Percentiles rank a stretch among this genome's conserved stretches.
Evolutionary conservation across 2,113 vertebrate genomes (phyloP).

Genomic region (Parus major): DNA sequence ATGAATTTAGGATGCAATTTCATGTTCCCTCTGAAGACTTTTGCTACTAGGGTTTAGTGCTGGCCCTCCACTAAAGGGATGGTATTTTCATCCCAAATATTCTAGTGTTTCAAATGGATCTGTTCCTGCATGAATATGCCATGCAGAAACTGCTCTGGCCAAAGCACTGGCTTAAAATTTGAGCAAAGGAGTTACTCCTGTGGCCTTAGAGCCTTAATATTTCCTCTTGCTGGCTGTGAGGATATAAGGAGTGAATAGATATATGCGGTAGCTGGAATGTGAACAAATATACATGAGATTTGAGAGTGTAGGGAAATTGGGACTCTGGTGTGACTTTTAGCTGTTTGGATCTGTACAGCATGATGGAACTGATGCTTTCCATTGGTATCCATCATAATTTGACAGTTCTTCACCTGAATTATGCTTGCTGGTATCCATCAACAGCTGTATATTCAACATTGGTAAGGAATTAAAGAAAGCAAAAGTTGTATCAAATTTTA

Average conservation of each 20-base stretch:
- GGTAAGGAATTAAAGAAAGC: not conserved
- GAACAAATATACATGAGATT: not conserved
- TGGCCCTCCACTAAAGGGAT: accelerated
- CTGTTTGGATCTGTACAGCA: not conserved
- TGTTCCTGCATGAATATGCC: not conserved
- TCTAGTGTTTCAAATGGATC: not conserved
- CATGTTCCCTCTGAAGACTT: not conserved
- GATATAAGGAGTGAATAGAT: not conserved
- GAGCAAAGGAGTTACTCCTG: not conserved
- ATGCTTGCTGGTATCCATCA: not conserved
- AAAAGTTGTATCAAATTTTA: not conserved
- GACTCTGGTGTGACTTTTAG: not conserved
- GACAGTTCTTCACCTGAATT: not conserved
- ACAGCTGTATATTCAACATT: not conserved
- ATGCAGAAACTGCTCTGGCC: not conserved
- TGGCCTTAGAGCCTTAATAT: not conserved
- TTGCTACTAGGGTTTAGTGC: not conserved
- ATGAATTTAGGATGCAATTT: not conserved
- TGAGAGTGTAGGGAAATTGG: not conserved
- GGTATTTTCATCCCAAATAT: not conserved
- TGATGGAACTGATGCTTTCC: not conserved
- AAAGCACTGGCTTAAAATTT: not conserved
- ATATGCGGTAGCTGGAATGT: not conserved
- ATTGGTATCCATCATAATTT: not conserved
- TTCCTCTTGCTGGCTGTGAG: not conserved